Percentiles rank a stretch among this genome's conserved stretches.
Evolutionary conservation across 2,888 invertebrate species (phyloP).

Genomic region (Ophion ventricosus): DNA sequence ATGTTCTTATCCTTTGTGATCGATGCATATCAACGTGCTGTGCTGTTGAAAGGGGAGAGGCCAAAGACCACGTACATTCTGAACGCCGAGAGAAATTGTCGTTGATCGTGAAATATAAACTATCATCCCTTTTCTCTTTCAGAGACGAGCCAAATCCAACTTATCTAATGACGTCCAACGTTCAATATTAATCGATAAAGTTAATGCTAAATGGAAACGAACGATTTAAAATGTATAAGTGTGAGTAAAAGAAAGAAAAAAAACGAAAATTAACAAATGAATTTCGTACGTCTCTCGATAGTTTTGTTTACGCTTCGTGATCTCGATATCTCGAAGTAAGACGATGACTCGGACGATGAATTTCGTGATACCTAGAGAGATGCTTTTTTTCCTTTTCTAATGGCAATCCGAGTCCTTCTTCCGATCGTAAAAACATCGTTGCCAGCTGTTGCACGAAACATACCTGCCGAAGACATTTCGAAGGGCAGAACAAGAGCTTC

Average conservation of each 20-base stretch:
- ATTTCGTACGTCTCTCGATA: constrained; percentile 8
- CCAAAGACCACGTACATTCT: constrained; percentile 37
- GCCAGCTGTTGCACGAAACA: constrained; percentile 72
- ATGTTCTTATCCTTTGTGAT: constrained; percentile 15
- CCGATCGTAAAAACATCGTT: constrained; percentile 59
- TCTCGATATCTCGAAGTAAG: constrained; percentile 1
- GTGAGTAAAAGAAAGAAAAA: neutral
- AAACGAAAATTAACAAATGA: neutral
- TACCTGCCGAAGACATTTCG: constrained; percentile 88
- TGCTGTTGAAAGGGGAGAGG: constrained; percentile 38
- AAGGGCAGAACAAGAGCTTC: constrained; percentile 89
- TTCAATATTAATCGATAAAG: neutral
- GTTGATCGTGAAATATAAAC: neutral
- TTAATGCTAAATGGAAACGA: neutral
- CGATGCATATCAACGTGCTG: constrained; percentile 65
- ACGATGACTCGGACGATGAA: neutral
- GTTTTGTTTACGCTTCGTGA: neutral
- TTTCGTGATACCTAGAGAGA: neutral
- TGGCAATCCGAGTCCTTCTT: constrained; percentile 28
- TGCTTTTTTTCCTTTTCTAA: constrained; percentile 73
- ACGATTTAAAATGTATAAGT: neutral
- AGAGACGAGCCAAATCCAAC: neutral
- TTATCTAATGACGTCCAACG: neutral
- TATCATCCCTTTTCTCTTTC: neutral
- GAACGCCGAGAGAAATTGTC: constrained; percentile 45